phyloP scores from a whole-genome alignment of 2,888 invertebrate genomes.

The Prostheceraeus crozeri region DNA sequence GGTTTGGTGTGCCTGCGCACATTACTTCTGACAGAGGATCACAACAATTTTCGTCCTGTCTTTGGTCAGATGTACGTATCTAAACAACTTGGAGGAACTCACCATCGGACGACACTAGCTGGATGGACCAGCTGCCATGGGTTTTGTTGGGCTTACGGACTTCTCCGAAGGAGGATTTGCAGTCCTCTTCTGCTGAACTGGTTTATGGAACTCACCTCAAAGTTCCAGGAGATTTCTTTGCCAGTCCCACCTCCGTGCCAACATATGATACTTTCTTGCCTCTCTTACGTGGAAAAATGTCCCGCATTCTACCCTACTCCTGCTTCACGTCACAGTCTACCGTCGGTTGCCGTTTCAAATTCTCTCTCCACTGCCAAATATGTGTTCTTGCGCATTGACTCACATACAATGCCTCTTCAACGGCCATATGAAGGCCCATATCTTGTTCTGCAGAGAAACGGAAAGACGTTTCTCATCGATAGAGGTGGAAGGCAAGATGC shows the following conservation, averaged over 20 bases:
- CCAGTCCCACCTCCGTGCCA: neutral
- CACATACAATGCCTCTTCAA: constrained; percentile 3
- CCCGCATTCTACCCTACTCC: too few relatives aligned
- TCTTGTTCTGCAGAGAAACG: constrained; percentile 2
- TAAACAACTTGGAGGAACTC: constrained; percentile 51
- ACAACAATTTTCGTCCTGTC: constrained; percentile 44
- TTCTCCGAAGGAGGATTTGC: constrained; percentile 16
- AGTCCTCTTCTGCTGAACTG: neutral
- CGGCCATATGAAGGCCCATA: constrained; percentile 15
- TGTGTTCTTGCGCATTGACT: neutral
- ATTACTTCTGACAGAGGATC: constrained; percentile 49
- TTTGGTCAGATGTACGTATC: constrained; percentile 44
- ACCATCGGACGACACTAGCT: constrained; percentile 37
- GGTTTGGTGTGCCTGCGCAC: constrained; percentile 46
- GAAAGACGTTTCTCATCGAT: neutral
- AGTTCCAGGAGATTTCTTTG: too few relatives aligned
- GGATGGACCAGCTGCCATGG: constrained; percentile 46
- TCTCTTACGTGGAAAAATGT: too few relatives aligned
- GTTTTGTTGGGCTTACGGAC: constrained; percentile 46
- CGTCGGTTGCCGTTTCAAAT: too few relatives aligned
- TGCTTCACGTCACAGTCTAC: too few relatives aligned
- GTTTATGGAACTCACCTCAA: too few relatives aligned
- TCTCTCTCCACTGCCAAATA: neutral
- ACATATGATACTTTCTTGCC: constrained; percentile 4
- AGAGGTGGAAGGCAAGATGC: neutral